Percentiles rank a stretch among this genome's conserved stretches.
phyloP scores from a whole-genome alignment of 2,113 vertebrate genomes.

The Nycticryphes semicollaris region DNA sequence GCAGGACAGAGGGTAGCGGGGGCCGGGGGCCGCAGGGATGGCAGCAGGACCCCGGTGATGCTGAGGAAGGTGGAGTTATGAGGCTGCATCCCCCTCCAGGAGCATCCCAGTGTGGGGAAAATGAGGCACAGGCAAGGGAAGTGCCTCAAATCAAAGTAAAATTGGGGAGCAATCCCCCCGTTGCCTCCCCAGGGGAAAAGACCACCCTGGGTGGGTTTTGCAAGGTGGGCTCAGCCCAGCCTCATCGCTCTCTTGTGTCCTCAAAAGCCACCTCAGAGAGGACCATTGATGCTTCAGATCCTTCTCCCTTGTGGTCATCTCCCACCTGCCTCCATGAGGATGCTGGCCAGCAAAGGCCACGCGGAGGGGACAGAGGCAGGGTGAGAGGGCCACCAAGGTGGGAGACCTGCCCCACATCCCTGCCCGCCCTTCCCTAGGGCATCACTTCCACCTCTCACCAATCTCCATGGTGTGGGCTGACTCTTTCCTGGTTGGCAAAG shows the following conservation, averaged over 20 bases:
- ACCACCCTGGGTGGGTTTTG: rapidly evolving
- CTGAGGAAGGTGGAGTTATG: rapidly evolving
- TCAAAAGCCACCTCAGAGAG: not conserved
- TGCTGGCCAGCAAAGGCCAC: rapidly evolving
- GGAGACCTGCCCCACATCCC: not conserved
- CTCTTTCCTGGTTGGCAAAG: not conserved
- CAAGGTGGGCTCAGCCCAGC: not conserved
- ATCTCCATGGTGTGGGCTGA: not conserved
- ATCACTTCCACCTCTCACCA: not conserved
- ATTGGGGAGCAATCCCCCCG: not conserved
- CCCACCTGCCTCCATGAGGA: rapidly evolving
- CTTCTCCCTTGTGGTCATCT: too few relatives aligned
- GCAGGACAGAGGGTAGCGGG: not conserved
- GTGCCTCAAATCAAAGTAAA: rapidly evolving
- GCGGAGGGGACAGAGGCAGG: not conserved
- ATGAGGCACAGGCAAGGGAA: not conserved
- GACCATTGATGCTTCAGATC: not conserved
- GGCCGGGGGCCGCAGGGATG: rapidly evolving
- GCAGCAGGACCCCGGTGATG: not conserved
- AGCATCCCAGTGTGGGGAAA: not conserved
- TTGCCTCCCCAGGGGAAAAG: too few relatives aligned
- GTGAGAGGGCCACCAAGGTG: not conserved
- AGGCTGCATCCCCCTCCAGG: rapidly evolving
- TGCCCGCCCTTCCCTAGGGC: rapidly evolving
- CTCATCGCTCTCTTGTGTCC: rapidly evolving